Conservation (phyloP, 2,797 vertebrate genomes). For the Sciurus carolinensis region DNA sequence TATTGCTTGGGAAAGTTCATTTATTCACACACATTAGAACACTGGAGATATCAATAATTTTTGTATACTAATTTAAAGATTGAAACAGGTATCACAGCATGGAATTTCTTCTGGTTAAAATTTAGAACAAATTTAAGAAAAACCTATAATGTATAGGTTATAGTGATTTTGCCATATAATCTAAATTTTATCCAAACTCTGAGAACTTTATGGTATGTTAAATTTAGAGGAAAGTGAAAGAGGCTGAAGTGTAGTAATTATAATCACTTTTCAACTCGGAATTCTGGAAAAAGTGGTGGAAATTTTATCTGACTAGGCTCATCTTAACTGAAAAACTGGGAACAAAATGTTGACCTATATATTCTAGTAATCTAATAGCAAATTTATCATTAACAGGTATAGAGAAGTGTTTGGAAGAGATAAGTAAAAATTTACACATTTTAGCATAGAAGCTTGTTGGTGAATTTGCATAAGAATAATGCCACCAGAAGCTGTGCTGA, state of each 20-base stretch:
- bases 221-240: background rate
- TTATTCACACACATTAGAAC: background rate
- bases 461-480: constrained; percentile 15
- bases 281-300: background rate
- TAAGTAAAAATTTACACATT: background rate
- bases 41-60: background rate
- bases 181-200: background rate
- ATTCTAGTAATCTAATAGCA: background rate
- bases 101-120: background rate
- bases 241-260: background rate
- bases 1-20: background rate
- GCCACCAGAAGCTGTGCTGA: background rate
- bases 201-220: background rate
- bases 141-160: background rate
- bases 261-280: background rate
- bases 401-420: background rate
- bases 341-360: constrained; percentile 59
- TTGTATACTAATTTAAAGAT: background rate
- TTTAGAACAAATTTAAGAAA: constrained; percentile 5
- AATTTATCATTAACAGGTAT: constrained; percentile 3
- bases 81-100: background rate
- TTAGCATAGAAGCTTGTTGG: background rate
- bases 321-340: background rate
- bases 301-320: background rate
- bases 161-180: background rate